Base-by-base conservation (phyloP, 2,113 vertebrate species). In the Percina caprodes region DNA sequence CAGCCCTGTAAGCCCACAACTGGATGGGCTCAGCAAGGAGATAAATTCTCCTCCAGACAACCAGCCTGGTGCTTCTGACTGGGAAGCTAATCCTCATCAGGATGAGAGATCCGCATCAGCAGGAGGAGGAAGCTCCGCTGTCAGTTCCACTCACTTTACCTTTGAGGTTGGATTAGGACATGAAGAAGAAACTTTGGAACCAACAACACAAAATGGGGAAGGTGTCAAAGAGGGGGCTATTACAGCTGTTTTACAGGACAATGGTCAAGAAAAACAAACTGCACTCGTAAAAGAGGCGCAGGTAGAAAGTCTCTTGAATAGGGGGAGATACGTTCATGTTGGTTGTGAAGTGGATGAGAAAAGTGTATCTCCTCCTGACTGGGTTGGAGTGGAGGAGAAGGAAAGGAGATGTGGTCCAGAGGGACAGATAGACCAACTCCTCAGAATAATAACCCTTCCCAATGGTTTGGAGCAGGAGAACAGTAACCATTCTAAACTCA, bases 381-480 rank as follows among this genome's bases (percentile, higher is more conserved):
- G 48, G 39, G 55, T 42, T 0, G 42, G 9, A 18, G 30, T 16
- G 16, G 81, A 74, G 60, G 60, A 74, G 71, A 61, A 59, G n/a
- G 88, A 88, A 74, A 91, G 76, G 88, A 92, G 74, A 69, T 76
- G 80, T 85, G 74, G 83, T 77, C 62, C 76, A 80, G 93, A 92
- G 56, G 92, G 58, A 69, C 82, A 74, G 51, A 42, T 45, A 3
- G 71, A 89, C 8, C 80, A 83, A 71, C 76, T 77, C n/a, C 46
- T 69, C 30, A 89, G 85, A 80, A 82, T 52, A 77, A 68, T 61
- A 30, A 76, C 66, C 70, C 75, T 93, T 59, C 70, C 84, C 11
- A 94, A 94, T 83, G 96, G 96, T 80, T 71, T 88, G 42, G 83
- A 86, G 67, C 69, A 74, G 30, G 89, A 84, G 24, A 73, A 68